A percentile compares a stretch with the other conserved stretches of the same genome.
Evolutionary conservation across 2,113 vertebrate species (phyloP).

Genomic region (Eudyptes chrysolophus): DNA sequence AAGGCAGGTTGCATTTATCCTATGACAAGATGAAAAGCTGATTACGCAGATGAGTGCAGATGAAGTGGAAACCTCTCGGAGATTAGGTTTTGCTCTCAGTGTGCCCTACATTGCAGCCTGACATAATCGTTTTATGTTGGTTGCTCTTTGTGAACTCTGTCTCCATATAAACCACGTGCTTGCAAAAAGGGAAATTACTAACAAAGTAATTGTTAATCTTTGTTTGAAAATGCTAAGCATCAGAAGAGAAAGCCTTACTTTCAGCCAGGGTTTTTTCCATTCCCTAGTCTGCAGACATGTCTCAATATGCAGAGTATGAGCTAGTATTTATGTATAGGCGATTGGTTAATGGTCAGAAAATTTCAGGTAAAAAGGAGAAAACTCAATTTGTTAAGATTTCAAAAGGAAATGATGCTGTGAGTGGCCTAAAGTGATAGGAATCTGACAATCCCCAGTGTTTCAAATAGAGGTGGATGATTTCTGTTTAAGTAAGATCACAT

Average conservation of each 20-base stretch:
- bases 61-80: constrained; percentile 75
- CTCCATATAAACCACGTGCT: not conserved
- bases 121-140: constrained; percentile 53
- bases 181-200: not conserved
- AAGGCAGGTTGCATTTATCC: constrained; percentile 72
- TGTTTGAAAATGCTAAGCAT: not conserved
- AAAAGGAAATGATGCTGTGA: not conserved
- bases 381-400: not conserved
- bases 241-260: not conserved
- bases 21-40: constrained; percentile 74
- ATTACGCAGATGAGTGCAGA: constrained; percentile 76
- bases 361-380: not conserved
- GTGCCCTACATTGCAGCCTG: constrained; percentile 76
- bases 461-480: not conserved
- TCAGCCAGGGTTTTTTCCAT: not conserved
- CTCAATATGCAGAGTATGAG: not conserved
- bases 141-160: constrained; percentile 12
- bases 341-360: not conserved
- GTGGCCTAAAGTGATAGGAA: not conserved
- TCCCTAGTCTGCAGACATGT: not conserved
- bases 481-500: not conserved
- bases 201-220: not conserved
- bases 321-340: not conserved
- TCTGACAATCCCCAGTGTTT: not conserved
- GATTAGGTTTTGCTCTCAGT: constrained; percentile 76